These are phyloP conservation scores for Poecile atricapillus DNA, from an alignment of 2,113 vertebrate species.

Conservation along the genomic window DNA sequence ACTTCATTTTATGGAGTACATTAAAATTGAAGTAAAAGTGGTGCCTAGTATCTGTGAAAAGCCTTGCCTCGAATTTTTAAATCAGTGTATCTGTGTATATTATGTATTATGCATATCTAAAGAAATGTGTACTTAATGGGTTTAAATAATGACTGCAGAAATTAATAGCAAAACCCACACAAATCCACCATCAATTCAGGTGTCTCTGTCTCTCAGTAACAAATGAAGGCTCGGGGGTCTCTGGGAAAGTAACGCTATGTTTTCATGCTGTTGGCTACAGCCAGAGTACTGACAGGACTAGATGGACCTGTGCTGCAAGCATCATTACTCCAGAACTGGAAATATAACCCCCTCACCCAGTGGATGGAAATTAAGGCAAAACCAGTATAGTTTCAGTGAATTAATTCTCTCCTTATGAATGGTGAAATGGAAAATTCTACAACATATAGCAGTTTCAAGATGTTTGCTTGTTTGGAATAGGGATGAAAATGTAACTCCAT, in stretches of 20 bases:
- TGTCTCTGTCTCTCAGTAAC: background rate
- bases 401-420: background rate
- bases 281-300: background rate
- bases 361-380: background rate
- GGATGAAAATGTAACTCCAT: background rate
- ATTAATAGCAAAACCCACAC: background rate
- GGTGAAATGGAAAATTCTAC: background rate
- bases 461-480: background rate
- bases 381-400: background rate
- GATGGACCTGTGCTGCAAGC: background rate
- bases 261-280: background rate
- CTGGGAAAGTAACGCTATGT: background rate
- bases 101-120: background rate
- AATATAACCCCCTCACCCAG: background rate
- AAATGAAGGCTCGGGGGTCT: accelerated
- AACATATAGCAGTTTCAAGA: background rate
- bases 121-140: background rate
- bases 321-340: background rate
- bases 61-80: background rate
- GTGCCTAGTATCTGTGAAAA: background rate
- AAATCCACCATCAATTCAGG: background rate
- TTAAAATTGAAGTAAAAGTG: background rate
- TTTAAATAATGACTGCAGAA: background rate
- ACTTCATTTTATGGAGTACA: background rate
- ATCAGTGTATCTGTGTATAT: background rate